Evolutionary conservation across 2,888 invertebrate genomes (phyloP).

Genomic region (Boloria euphrosyne): DNA sequence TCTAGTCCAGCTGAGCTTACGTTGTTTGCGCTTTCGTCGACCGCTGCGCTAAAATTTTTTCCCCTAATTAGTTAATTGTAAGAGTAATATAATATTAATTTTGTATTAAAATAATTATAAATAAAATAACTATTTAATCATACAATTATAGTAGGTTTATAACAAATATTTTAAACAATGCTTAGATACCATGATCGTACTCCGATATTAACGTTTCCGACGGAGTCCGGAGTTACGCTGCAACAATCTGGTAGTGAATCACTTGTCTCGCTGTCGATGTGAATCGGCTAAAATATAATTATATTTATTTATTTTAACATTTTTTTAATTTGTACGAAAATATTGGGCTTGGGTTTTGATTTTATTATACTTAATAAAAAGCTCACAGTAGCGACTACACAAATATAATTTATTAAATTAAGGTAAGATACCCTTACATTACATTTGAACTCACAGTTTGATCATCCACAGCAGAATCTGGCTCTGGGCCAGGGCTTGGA

Average conservation of each 20-base stretch:
- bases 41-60: constrained; percentile 45
- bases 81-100: background rate
- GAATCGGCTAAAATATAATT: constrained; percentile 60
- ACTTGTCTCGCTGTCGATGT: constrained; percentile 77
- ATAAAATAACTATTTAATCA: background rate
- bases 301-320: background rate
- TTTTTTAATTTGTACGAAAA: background rate
- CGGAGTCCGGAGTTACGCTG: constrained; percentile 66
- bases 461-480: constrained; percentile 70
- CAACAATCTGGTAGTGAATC: constrained; percentile 75
- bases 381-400: too few species aligned
- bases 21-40: constrained; percentile 57
- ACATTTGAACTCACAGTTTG: constrained; percentile 58
- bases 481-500: constrained; percentile 73
- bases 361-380: too few species aligned
- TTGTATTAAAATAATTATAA: background rate
- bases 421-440: too few species aligned
- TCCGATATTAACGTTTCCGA: constrained; percentile 50
- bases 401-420: too few species aligned
- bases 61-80: background rate
- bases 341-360: too few species aligned
- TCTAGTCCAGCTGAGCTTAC: constrained; percentile 90
- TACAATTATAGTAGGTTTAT: background rate
- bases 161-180: constrained; percentile 14
- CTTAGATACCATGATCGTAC: constrained; percentile 35